Evolutionary conservation across 1,140 invertebrate species (phyloP), one percentile per base, ranked within the genome.

Genomic region (Penaeus japonicus): DNA sequence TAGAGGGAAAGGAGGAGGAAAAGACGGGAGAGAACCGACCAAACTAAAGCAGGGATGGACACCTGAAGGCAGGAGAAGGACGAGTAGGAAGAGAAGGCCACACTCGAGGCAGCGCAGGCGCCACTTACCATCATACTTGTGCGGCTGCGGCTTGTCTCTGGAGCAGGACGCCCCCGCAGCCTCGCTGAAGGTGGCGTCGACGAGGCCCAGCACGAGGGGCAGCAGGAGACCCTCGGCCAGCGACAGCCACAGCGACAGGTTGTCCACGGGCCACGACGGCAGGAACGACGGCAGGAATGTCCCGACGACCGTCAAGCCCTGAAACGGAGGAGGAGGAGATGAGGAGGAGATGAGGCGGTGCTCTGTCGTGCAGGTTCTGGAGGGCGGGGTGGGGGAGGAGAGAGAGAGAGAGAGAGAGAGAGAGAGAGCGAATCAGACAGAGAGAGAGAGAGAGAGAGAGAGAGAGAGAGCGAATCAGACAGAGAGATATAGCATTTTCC

Each of bases 101-200:
- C 1, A 39, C 1, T 10, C 3, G 39, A 39, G 12, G 39, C 39
- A 4, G 39, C 1, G 39, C 39, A 10, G 39, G 4, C 4, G 4
- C 1, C 39, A 87, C 78, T 59, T 17, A 87, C 85, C 86, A 20
- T 88, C 27, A 20, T 82, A 88, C 27, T 83, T 87, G 70, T 83
- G 79, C 10, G 65, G 86, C 24, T 57, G 79, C 2, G 55, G 53
- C 55, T 86, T 79, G 22, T 87, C 85, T 59, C 87, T 89, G 79
- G 87, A 65, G 87, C 89, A 89, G 27, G 90, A 89, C 12, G 89
- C 86, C n/a, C 81, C 86, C 35, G 87, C 87, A 20, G 89, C 90
- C 73, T 89, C 84, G 87, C 87, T 87, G 89, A 94, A 94, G 92
- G 93, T 93, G 88, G 93, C 93, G 91, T 94, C 94, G 88, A 93